A percentile compares a stretch with the other conserved stretches of the same genome.
Conservation (phyloP, 1,140 invertebrate genomes). For the Drosophila guanche region DNA sequence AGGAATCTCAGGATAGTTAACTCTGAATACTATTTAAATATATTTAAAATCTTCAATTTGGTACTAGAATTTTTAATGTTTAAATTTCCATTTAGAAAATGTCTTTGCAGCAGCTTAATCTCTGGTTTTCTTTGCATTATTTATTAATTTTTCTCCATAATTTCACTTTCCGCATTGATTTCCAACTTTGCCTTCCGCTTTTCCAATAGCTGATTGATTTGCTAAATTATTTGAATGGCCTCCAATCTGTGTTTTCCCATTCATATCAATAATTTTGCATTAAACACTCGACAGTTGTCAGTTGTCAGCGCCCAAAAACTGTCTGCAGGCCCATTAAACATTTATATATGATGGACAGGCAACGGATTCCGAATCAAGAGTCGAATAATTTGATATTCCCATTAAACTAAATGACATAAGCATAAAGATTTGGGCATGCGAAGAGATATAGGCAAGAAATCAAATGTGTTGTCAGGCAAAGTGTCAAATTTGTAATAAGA, state of each 20-base stretch:
- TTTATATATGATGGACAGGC: slow-evolving; percentile 23
- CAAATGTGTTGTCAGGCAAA: slow-evolving; percentile 70
- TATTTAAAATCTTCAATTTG: too few species aligned
- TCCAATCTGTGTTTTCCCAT: background rate
- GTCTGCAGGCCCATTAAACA: slow-evolving; percentile 25
- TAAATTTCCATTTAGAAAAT: too few species aligned
- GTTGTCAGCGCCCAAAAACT: slow-evolving; percentile 35
- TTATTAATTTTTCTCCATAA: too few species aligned
- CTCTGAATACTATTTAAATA: too few species aligned
- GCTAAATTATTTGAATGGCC: background rate
- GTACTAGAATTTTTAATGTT: too few species aligned
- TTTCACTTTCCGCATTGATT: too few species aligned
- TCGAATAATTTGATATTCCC: slow-evolving; percentile 41
- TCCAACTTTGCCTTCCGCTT: too few species aligned
- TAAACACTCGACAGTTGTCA: slow-evolving; percentile 59
- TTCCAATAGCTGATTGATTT: background rate
- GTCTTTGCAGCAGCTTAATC: too few species aligned
- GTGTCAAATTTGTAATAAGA: slow-evolving; percentile 80
- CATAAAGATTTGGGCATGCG: slow-evolving; percentile 67
- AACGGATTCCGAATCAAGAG: slow-evolving; percentile 6
- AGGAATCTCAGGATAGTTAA: too few species aligned
- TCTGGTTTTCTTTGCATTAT: too few species aligned
- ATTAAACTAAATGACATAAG: slow-evolving; percentile 80
- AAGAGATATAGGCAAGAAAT: slow-evolving; percentile 54
- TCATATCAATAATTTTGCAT: slow-evolving; percentile 17